These are phyloP conservation scores for Parascotia fuliginaria DNA, from an alignment of 2,888 invertebrate species.

Conservation along the genomic window DNA sequence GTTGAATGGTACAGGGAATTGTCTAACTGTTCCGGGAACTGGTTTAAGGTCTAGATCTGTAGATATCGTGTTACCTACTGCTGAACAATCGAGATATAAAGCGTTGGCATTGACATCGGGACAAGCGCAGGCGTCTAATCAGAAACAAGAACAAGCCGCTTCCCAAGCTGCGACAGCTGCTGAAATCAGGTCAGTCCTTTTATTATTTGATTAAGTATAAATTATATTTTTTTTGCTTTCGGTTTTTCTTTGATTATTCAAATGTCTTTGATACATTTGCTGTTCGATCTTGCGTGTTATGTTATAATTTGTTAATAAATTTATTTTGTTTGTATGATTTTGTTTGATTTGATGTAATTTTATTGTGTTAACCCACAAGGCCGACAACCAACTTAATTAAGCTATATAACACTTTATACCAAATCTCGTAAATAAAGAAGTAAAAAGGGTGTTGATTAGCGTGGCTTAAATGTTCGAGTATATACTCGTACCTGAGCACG, in stretches of 20 bases:
- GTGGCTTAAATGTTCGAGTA: slow-evolving; percentile 20
- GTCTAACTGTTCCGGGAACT: slow-evolving; percentile 89
- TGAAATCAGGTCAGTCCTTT: slow-evolving; percentile 68
- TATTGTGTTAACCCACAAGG: slow-evolving; percentile 14
- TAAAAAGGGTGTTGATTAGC: slow-evolving; percentile 37
- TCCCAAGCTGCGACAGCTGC: slow-evolving; percentile 48
- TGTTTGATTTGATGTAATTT: background rate
- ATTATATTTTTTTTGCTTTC: slow-evolving; percentile 33
- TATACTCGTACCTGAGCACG: slow-evolving; percentile 6
- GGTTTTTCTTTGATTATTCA: slow-evolving; percentile 31
- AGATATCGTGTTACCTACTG: slow-evolving; percentile 94
- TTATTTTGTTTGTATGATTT: too few species aligned
- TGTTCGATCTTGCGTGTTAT: too few species aligned
- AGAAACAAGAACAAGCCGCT: slow-evolving; percentile 49
- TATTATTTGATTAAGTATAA: slow-evolving; percentile 23
- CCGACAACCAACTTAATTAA: slow-evolving; percentile 16
- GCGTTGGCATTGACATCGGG: slow-evolving; percentile 90
- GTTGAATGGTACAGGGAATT: slow-evolving; percentile 86
- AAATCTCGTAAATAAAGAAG: slow-evolving; percentile 38
- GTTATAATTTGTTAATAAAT: too few species aligned
- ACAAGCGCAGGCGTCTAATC: slow-evolving; percentile 54
- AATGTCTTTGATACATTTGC: too few species aligned
- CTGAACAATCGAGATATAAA: slow-evolving; percentile 93
- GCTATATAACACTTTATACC: slow-evolving; percentile 27
- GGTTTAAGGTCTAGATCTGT: slow-evolving; percentile 93